Base-by-base conservation (phyloP, 2,113 vertebrate genomes). In the Bujurquina vittata region DNA sequence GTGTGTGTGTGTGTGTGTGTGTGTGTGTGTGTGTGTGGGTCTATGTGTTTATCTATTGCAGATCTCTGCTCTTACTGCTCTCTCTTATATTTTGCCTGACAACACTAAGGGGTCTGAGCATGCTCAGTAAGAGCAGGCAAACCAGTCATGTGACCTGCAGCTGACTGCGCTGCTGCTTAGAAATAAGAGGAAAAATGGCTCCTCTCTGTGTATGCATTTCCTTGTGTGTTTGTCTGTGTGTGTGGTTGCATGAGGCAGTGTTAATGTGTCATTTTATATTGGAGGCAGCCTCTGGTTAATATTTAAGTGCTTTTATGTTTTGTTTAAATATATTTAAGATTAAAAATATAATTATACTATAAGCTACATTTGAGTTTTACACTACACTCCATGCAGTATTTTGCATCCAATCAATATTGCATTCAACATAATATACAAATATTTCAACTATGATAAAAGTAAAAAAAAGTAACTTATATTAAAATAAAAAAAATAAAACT, bases 61-160 rank as follows among this genome's bases (percentile, higher is more conserved):
- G 95, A 95, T 95, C 94, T 94, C 89, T 76, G 90, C 87, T 91
- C 85, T 92, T 85, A 84, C 92, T 91, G 93, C 94, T 92, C 90
- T 92, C 90, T 83, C 94, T 95, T 89, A 90, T 94, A 94, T 92
- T 95, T 96, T 96, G 95, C 96, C 96, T 95, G 95, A 96, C 96
- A 95, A 96, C 96, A 96, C 93, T 89, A 86, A 88, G 80, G 49
- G 67, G 85, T 92, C 89, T 93, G 95, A 92, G 96, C 97, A 97
- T 94, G 96, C 96, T 95, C 96, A 91, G 90, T 95, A 57, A 40
- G 79, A 80, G 54, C 63, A 79, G 75, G 12, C 86, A 78, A 84
- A 72, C 43, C 2, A 37, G 88, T 93, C 97, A 97, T 90, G 96
- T 97, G 97, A 91, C 84, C 86, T 84, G 89, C 95, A 96, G 95